Percentiles rank a stretch among this genome's conserved stretches.
phyloP scores from a whole-genome alignment of 2,797 vertebrate genomes.

The Argentina silus region DNA sequence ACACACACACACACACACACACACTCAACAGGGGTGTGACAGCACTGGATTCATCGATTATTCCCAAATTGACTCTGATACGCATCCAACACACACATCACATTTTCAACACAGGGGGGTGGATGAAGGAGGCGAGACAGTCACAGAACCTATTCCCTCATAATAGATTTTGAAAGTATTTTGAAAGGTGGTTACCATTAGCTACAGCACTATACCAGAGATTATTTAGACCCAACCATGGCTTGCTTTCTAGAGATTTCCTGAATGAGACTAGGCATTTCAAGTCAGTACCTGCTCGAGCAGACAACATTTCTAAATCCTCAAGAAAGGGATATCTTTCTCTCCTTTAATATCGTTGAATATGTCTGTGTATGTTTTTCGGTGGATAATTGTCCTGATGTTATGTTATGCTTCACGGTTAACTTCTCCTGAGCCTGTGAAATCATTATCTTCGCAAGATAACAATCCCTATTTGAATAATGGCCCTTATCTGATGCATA shows the following conservation, averaged over 20 bases:
- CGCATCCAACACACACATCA: slow-evolving; percentile 32
- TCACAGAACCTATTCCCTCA: background rate
- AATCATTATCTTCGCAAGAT: slow-evolving; percentile 49
- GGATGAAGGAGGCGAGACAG: background rate
- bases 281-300: too few relatives aligned
- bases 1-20: slow-evolving; percentile 15
- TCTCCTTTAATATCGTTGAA: background rate
- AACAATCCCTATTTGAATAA: slow-evolving; percentile 65
- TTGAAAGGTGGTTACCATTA: slow-evolving; percentile 16
- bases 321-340: background rate
- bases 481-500: slow-evolving; percentile 58
- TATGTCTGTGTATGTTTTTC: slow-evolving; percentile 2
- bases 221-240: background rate
- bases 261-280: too few relatives aligned
- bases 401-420: slow-evolving; percentile 25
- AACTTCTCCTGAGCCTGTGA: slow-evolving; percentile 35
- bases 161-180: background rate
- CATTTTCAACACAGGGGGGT: slow-evolving; percentile 14
- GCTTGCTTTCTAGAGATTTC: too few relatives aligned
- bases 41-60: slow-evolving; percentile 20
- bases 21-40: slow-evolving; percentile 15
- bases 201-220: background rate
- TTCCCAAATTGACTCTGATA: slow-evolving; percentile 18
- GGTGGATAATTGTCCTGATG: background rate
- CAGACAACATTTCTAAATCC: background rate